Evolutionary conservation across 2,888 invertebrate genomes (phyloP), one percentile per base, ranked within the genome.

Genomic region (Chrysina gloriosa): DNA sequence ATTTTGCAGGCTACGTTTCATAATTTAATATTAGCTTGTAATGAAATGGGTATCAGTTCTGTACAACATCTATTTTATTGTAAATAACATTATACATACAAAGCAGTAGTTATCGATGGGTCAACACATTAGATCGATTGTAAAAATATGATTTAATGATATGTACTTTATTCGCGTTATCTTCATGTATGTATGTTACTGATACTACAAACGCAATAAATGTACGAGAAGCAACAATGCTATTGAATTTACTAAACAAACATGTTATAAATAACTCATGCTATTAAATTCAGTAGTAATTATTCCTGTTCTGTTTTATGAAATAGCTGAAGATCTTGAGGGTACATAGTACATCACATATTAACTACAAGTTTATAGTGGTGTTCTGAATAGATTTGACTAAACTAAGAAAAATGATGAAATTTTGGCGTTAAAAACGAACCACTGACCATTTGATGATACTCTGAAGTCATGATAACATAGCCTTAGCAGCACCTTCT

Each of bases 121-220:
- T 61, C 58, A 61, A 52, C 52, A 52, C 31, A 52, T 52, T 52
- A 52, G 45, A 61, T 61, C 42, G 42, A 61, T 61, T 61, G 42
- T 61, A 39, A 42, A 61, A 61, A 61, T 27, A 25, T 42, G 58
- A 42, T 61, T 61, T 61, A 42, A 61, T 27, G 23, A 42, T 42
- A 61, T 42, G 27, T 58, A 39, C 14, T 58, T 58, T 58, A 42
- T 42, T 25, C 42, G 25, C 23, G 45, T 9, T 45, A 45, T 61
- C 45, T 45, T 61, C 58, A 14, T 9, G 5, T n/a, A 7, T 45
- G 16, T 42, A 25, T 27, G 16, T 42, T 27, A 42, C 19, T 61
- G 39, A 39, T 27, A 27, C 27, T 42, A 42, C 42, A 45, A 58
- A 16, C 29, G 58, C 29, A 39, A 16, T 45, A 42, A 61, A 42